These are phyloP conservation scores for Scolopax bukidnonensis DNA, from an alignment of 2,797 vertebrate species.

Conservation along the genomic window DNA sequence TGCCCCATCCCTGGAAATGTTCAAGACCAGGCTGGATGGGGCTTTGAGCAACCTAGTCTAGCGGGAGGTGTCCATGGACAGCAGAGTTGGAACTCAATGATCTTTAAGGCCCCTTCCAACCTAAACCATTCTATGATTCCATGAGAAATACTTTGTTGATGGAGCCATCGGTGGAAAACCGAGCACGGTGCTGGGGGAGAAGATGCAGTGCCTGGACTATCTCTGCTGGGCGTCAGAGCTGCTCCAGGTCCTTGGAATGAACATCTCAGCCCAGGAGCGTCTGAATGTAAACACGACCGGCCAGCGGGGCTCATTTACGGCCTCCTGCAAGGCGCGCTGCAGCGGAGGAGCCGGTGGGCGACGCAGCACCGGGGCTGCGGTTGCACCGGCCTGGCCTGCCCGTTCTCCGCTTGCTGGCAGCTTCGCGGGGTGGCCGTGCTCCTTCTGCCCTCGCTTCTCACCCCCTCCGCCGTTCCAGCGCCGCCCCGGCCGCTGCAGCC, in stretches of 20 bases:
- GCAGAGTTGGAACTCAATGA: background rate
- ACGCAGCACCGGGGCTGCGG: background rate
- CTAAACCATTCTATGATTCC: background rate
- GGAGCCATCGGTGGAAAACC: background rate
- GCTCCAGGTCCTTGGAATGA: background rate
- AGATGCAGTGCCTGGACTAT: background rate
- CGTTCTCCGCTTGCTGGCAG: background rate
- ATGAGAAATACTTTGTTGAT: background rate
- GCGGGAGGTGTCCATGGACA: background rate
- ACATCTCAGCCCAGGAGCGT: background rate
- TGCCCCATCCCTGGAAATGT: background rate
- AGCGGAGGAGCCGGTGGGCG: rapidly evolving
- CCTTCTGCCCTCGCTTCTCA: background rate
- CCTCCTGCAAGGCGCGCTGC: background rate
- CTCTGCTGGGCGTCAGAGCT: background rate
- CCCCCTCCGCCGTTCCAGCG: background rate
- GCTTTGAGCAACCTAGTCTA: background rate
- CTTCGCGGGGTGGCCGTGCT: background rate
- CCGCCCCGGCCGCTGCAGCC: background rate
- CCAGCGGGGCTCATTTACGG: background rate
- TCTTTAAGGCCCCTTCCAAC: background rate
- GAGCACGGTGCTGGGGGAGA: background rate
- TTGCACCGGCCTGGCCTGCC: background rate
- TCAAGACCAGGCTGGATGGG: background rate
- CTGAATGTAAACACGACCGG: background rate